Evolutionary conservation across 2,888 invertebrate genomes (phyloP), one percentile per base, ranked within the genome.

Genomic region (Adelognathus sp.): DNA sequence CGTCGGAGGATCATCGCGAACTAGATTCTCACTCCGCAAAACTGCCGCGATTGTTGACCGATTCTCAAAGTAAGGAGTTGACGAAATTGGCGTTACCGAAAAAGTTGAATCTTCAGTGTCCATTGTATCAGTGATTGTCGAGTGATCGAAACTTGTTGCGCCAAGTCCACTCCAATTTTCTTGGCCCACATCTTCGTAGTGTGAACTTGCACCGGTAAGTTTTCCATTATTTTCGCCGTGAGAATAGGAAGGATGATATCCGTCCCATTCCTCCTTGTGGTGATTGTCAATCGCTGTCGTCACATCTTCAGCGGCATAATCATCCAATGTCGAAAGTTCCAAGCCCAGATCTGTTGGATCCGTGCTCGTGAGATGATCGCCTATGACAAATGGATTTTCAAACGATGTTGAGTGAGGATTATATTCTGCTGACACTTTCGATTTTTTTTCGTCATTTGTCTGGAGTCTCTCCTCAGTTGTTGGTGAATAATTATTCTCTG

Each of bases 201-300:
- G 21, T 6, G 63, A 46, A 46, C 33, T 21, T 6, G 46, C 27
- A 1, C n/a, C 29, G 16, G 61, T 46, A 0, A 33, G 21, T 7
- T n/a, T 0, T 0, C 33, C 36, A 14, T 52, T 3, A 0, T 52
- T 52, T 7, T 79, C 44, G 21, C 46, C 61, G 39, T 78, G 81
- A 39, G 60, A 54, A 18, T 63, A 56, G 9, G 84, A 79, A n/a
- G 82, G 79, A 44, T 76, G 80, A 36, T 79, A 81, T 0, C 61
- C 16, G 11, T 66, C 63, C 3, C 78, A 82, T 29, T 79, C 67
- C 58, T 79, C 80, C 29, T 52, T 58, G 61, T 27, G 5, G 11
- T 6, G 7, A 29, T 44, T 4, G n/a, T n/a, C n/a, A 41, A 27
- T 61, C 7, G 24, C 16, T 61, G 16, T 67, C 41, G 14, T 21